Evolutionary conservation across 23 tunicate species (phyloP), one percentile per base, ranked within the genome.

Genomic region (Aplidium turbinatum): DNA sequence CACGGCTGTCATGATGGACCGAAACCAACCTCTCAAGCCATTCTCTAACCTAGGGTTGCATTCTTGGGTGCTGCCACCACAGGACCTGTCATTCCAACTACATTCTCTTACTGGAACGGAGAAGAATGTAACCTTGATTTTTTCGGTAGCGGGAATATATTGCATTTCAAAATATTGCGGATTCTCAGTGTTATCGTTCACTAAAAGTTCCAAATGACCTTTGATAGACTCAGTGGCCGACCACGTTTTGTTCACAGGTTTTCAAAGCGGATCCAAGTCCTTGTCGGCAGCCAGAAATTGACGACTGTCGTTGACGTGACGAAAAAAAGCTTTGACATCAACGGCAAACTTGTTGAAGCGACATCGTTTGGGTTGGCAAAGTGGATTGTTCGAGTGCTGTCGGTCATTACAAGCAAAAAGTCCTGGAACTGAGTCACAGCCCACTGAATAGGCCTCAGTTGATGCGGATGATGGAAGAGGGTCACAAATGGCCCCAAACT

Each of bases 41-140:
- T 55, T 51, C 57, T 85, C 92, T 9, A 85, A 47, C 4, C 72
- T 45, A 1, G 84, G 78, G 58, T 78, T 78, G 79, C 92, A 85
- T n/a, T 53, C 78, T 1, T 57, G 42, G 23, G 63, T 48, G 26
- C 24, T 54, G 7, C 76, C 76, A 35, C 67, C 38, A 55, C 89
- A 83, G 32, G 31, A 21, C 1, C 64, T 53, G 6, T 83, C 70
- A 52, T 64, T 83, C 9, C 52, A 26, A 20, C 58, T 61, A 64
- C 84, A 71, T 23, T 71, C 78, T 19, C 28, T 27, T 18, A 47
- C 83, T 1, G 86, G 75, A 4, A 64, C 38, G 78, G 76, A 81
- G 42, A 81, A 78, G 38, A 88, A 88, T 16, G 58, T 88, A 23
- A 88, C 76, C 56, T 88, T 88, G 25, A 88, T 83, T 75, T 88